Evolutionary conservation across 2,888 invertebrate species (phyloP).

Genomic region (Venusia cambrica): DNA sequence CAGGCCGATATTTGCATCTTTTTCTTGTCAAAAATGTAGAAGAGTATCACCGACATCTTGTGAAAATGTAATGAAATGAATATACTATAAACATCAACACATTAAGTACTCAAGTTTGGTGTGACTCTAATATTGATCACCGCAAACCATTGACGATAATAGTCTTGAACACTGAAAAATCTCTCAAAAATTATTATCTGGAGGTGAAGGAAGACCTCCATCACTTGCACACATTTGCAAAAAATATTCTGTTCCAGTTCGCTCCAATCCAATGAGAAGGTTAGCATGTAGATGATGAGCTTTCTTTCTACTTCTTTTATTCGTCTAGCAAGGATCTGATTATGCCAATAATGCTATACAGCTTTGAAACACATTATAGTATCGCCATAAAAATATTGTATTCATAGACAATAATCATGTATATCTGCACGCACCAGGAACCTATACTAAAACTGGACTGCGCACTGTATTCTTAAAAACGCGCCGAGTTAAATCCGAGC

Average conservation of each 20-base stretch:
- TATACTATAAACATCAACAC: conserved; percentile 46
- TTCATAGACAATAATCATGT: too few relatives aligned
- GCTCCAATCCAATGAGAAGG: conserved; percentile 24
- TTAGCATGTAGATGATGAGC: conserved; percentile 14
- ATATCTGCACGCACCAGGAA: too few relatives aligned
- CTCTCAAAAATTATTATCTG: conserved; percentile 54
- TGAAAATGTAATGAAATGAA: conserved; percentile 51
- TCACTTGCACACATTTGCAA: conserved; percentile 70
- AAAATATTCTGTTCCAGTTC: conserved; percentile 45
- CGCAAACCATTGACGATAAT: conserved; percentile 7
- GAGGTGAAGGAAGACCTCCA: too few relatives aligned
- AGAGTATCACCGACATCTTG: conserved; percentile 78
- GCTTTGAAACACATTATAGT: too few relatives aligned
- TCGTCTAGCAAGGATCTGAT: too few relatives aligned
- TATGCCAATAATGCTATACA: too few relatives aligned
- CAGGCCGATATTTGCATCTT: conserved; percentile 62
- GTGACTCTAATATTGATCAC: conserved; percentile 34
- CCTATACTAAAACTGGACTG: too few relatives aligned
- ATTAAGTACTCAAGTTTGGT: conserved; percentile 36
- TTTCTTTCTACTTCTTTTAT: too few relatives aligned
- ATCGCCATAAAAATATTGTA: too few relatives aligned
- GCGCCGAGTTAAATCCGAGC: too few relatives aligned
- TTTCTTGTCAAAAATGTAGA: conserved; percentile 71
- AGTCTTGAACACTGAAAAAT: conserved; percentile 25
- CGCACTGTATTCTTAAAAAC: too few relatives aligned